Percentiles rank a stretch among this genome's conserved stretches.
Conservation (phyloP, 2,797 vertebrate species). For the Chiloscyllium punctatum region DNA sequence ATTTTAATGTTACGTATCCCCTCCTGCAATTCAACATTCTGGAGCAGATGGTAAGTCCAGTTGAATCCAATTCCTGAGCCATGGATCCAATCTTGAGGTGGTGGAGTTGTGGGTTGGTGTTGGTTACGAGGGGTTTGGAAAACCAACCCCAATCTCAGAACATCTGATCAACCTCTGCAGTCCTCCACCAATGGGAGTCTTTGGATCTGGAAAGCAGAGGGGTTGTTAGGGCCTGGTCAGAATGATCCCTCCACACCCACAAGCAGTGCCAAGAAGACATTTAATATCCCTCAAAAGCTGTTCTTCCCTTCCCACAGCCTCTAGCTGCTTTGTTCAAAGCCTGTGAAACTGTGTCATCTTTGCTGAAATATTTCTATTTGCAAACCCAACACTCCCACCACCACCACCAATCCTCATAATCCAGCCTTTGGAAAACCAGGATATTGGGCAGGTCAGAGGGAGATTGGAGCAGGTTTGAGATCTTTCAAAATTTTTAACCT, state of each 20-base stretch:
- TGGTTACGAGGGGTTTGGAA: too few species aligned
- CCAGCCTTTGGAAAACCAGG: not conserved
- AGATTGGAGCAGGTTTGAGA: not conserved
- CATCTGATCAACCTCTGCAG: not conserved
- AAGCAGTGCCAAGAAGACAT: not conserved
- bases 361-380: not conserved
- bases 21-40: not conserved
- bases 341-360: not conserved
- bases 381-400: not conserved
- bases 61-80: not conserved
- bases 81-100: not conserved
- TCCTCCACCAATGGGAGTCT: not conserved
- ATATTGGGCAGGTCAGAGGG: not conserved
- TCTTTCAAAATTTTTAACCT: not conserved
- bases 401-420: not conserved
- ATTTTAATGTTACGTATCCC: not conserved
- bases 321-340: not conserved
- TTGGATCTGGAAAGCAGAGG: not conserved
- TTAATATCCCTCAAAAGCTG: not conserved
- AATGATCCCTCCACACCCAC: not conserved
- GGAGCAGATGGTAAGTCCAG: not conserved
- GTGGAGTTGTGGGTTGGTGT: too few species aligned
- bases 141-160: not conserved
- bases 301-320: not conserved
- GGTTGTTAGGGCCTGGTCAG: not conserved